Evolutionary conservation across 2,888 invertebrate species (phyloP).

Genomic region (Morinoia aosen): DNA sequence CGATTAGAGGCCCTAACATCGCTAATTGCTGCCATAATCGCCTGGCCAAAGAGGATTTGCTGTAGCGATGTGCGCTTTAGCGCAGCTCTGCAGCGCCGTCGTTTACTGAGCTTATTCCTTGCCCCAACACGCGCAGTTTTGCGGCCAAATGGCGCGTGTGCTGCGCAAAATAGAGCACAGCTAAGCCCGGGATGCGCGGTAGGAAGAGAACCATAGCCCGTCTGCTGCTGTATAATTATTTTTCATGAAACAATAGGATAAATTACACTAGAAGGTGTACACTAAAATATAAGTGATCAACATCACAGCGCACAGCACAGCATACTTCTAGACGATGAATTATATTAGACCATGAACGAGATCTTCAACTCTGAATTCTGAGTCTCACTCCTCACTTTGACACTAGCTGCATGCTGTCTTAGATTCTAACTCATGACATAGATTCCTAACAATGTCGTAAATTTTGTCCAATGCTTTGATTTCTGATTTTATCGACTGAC

Average conservation of each 20-base stretch:
- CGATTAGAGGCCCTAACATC: conserved; percentile 26
- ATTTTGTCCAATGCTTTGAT: no score
- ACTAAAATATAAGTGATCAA: no score
- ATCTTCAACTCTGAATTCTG: no score
- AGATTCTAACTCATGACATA: no score
- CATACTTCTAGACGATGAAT: no score
- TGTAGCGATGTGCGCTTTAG: conserved; percentile 1
- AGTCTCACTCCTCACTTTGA: no score
- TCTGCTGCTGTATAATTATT: background rate
- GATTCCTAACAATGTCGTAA: no score
- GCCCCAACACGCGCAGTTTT: background rate
- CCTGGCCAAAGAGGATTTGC: background rate
- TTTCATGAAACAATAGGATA: background rate
- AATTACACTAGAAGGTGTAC: no score
- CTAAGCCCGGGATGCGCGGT: background rate
- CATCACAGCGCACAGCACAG: no score
- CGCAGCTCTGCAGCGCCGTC: background rate
- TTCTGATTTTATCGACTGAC: no score
- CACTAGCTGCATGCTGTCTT: no score
- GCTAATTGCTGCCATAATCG: conserved; percentile 43
- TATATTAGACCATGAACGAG: no score
- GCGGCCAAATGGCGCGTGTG: background rate
- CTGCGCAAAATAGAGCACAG: background rate
- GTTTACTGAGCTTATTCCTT: conserved; percentile 4
- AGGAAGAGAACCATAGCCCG: background rate